Evolutionary conservation across 2,888 invertebrate species (phyloP), one percentile per base, ranked within the genome.

Genomic region (Bombylius discolor): DNA sequence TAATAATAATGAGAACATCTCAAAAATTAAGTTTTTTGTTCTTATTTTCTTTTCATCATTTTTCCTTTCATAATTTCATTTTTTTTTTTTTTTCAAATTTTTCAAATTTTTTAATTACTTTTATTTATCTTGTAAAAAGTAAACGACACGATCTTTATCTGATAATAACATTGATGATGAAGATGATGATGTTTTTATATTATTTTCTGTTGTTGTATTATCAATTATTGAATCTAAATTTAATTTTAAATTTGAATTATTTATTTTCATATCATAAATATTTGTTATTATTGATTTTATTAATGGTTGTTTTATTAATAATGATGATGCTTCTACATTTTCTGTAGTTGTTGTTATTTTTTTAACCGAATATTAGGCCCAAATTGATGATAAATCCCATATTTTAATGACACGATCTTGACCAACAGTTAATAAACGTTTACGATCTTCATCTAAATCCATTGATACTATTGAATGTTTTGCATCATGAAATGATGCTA

Each of bases 401-500:
- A 92, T 80, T 77, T 98, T 97, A 68, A 99, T 92, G 64, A 96
- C 80, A 65, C 93, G 83, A 76, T 99, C 98, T 71, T 91, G 90
- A 33, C 98, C 98, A 47, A 95, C 90, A 5, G 97, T 94, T 60
- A 95, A 80, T 69, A 98, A 80, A 66, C 87, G 83, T 66, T 89
- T 89, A 49, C 89, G 83, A 52, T 89, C 83, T 71, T 92, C 91
- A 76, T 97, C 95, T 62, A 96, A 78, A 75, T 89, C 85, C 82
- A 97, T 88, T 47, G 85, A 84, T 11, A 87, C 82, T 60, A 97
- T 85, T 56, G 87, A 87, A 71, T 98, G 96, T 72, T 94, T 94
- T 65, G 90, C 87, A 75, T 98, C 97, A 73, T 96, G 93, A 77
- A 94, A 94, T 56, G 91, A 88, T 34, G 98, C 97, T 69, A 97